A percentile compares a stretch with the other conserved stretches of the same genome.
Conservation (phyloP, 2,888 invertebrate species). For the Drosophila mettleri region DNA sequence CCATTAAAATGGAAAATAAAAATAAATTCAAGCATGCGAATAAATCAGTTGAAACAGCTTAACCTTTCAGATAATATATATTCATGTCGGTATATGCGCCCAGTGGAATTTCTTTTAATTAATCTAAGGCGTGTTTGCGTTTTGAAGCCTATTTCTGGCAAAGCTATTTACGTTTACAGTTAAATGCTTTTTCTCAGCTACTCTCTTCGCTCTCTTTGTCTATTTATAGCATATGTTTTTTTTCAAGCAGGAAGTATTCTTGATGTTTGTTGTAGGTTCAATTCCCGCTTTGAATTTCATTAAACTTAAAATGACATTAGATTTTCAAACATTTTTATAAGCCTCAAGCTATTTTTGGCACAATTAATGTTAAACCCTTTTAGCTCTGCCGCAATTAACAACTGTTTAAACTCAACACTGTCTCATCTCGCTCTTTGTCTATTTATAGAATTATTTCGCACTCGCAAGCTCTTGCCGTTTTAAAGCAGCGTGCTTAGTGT, state of each 20-base stretch:
- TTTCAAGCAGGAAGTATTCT: not conserved
- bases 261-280: not conserved
- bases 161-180: not conserved
- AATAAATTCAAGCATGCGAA: constrained; percentile 64
- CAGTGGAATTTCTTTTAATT: constrained; percentile 21
- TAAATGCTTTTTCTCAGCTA: not conserved
- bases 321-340: not conserved
- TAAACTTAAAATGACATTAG: not conserved
- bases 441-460: not conserved
- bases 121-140: constrained; percentile 21
- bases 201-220: not conserved
- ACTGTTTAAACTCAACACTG: not conserved
- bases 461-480: not conserved
- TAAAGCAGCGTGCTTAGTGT: not conserved
- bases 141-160: not conserved
- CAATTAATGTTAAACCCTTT: not conserved
- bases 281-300: not conserved
- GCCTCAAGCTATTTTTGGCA: not conserved
- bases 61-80: constrained; percentile 25
- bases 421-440: not conserved
- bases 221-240: not conserved
- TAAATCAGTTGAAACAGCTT: constrained; percentile 36
- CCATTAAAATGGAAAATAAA: constrained; percentile 61
- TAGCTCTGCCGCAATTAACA: not conserved
- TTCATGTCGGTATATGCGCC: no score